A percentile compares a stretch with the other conserved stretches of the same genome.
Evolutionary conservation across 2,113 vertebrate genomes (phyloP).

Genomic region (Corythaixoides concolor): DNA sequence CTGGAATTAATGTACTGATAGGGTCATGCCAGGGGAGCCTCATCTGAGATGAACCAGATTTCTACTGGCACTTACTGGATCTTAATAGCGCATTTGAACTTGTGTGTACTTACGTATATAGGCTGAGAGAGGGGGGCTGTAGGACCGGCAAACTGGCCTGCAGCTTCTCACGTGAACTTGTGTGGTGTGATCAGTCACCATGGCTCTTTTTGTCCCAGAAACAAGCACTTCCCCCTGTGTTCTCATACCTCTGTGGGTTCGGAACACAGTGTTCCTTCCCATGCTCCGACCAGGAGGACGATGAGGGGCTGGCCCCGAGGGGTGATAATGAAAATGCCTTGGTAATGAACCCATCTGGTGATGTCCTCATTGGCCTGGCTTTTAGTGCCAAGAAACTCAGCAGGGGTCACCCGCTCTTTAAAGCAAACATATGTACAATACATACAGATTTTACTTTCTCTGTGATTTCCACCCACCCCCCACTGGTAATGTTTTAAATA

Average conservation of each 20-base stretch:
- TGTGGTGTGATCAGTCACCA: background rate
- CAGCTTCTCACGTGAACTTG: background rate
- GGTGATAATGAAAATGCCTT: constrained; percentile 46
- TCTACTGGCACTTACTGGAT: background rate
- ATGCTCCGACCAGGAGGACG: constrained; percentile 48
- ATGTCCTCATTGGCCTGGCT: constrained; percentile 56
- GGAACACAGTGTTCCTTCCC: constrained; percentile 72
- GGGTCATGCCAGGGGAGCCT: background rate
- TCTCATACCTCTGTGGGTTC: constrained; percentile 27
- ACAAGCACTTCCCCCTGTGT: constrained; percentile 39
- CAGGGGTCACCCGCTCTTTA: constrained; percentile 41
- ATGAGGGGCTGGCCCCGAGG: constrained; percentile 56
- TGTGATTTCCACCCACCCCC: constrained; percentile 22
- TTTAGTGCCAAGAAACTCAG: constrained; percentile 44
- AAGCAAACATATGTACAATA: constrained; percentile 66
- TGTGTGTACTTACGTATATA: background rate
- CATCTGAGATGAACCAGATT: background rate
- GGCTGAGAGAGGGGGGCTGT: background rate
- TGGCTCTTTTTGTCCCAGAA: constrained; percentile 43
- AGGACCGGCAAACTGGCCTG: background rate
- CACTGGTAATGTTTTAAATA: constrained; percentile 50
- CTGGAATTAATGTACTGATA: constrained; percentile 3
- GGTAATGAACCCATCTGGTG: constrained; percentile 62
- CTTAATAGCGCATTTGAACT: background rate
- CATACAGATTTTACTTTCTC: constrained; percentile 39